Percentiles rank a stretch among this genome's conserved stretches.
phyloP scores from a whole-genome alignment of 2,888 invertebrate species.

The Noctua janthina region DNA sequence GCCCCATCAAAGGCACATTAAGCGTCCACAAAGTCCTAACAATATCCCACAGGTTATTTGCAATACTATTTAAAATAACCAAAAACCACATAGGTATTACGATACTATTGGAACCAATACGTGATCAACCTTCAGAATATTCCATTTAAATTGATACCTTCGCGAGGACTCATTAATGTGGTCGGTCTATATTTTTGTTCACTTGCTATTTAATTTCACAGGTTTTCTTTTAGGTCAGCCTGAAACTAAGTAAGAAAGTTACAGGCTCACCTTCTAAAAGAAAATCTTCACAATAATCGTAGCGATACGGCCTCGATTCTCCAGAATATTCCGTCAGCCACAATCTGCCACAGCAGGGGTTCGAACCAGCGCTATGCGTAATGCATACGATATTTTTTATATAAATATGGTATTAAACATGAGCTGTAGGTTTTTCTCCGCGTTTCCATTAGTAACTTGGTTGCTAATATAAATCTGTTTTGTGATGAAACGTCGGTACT shows the following conservation, averaged over 20 bases:
- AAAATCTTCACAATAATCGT: background rate
- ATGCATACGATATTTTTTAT: slow-evolving; percentile 77
- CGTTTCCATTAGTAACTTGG: slow-evolving; percentile 64
- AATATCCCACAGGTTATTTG: no score
- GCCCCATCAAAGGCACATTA: no score
- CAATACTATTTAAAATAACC: no score
- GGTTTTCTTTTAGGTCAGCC: no score
- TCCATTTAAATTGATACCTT: no score
- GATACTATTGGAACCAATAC: no score
- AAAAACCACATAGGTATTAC: no score
- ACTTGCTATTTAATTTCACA: background rate
- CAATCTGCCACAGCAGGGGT: slow-evolving; percentile 74
- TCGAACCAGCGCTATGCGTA: slow-evolving; percentile 74
- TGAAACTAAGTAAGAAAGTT: no score
- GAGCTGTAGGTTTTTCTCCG: slow-evolving; percentile 65
- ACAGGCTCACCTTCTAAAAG: background rate
- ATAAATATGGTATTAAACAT: slow-evolving; percentile 73
- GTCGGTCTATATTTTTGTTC: background rate
- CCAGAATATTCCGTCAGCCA: slow-evolving; percentile 53
- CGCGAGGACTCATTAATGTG: no score
- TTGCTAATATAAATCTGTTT: slow-evolving; percentile 44
- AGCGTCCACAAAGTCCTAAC: no score
- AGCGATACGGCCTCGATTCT: slow-evolving; percentile 22
- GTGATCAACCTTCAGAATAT: no score
- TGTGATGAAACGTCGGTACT: slow-evolving; percentile 26